phyloP scores from a whole-genome alignment of 2,888 invertebrate species.

The Stegophylla sp. region DNA sequence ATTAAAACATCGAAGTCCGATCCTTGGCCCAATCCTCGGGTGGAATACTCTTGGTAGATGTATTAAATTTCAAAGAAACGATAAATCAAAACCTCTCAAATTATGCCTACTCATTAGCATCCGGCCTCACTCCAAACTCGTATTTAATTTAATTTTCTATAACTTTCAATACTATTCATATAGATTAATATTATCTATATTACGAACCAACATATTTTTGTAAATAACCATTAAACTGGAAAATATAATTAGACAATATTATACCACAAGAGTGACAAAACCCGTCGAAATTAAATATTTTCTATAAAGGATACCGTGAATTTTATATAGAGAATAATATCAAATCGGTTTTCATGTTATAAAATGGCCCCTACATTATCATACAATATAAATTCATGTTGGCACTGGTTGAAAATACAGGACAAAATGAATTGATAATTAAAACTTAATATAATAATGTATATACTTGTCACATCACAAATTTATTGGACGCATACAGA shows the following conservation, averaged over 20 bases:
- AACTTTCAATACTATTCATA: neutral
- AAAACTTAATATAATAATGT: constrained; percentile 24
- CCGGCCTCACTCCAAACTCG: neutral
- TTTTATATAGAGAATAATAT: constrained; percentile 1
- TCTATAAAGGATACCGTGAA: neutral
- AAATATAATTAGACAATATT: neutral
- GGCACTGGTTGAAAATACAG: constrained; percentile 2
- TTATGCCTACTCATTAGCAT: neutral
- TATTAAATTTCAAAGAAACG: too few relatives aligned
- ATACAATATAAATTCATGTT: constrained; percentile 1
- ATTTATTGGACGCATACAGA: constrained; percentile 33
- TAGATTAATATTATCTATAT: neutral
- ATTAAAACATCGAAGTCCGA: neutral
- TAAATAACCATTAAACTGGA: neutral
- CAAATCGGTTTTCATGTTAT: neutral
- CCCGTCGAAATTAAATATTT: neutral
- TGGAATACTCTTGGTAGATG: too few relatives aligned
- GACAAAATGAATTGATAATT: constrained; percentile 29
- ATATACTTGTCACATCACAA: constrained; percentile 14
- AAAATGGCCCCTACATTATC: neutral
- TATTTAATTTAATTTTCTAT: neutral
- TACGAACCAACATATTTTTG: neutral
- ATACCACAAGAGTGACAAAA: constrained; percentile 9
- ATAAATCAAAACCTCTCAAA: too few relatives aligned
- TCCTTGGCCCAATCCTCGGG: neutral